Base-by-base conservation (phyloP, 2,113 vertebrate species). In the Mus spicilegus region DNA sequence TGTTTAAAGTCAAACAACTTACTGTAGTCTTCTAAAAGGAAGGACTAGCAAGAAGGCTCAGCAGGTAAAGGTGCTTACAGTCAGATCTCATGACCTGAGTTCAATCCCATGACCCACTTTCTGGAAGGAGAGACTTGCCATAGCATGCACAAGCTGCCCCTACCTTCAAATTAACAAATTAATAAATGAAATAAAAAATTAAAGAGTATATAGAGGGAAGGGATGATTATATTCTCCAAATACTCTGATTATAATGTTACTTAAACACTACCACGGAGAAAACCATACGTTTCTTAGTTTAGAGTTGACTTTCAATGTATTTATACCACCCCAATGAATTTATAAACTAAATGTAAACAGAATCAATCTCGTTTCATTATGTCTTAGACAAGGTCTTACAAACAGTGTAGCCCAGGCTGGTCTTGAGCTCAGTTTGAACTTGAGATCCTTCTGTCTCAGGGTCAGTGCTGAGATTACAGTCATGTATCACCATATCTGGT, bases 281-380 rank as follows among this genome's bases (percentile, higher is more conserved):
- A 67, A 85, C 30, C 36, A 72, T 63, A 93, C 89, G n/a, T 3
- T 8, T 5, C 28, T 76, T 89, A 82, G 67, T 51, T 77, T 58
- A 90, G 0, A 90, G 24, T 58, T 89, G 39, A 67, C 36, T 49
- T 80, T 88, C 63, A 70, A 24, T 65, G 85, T 36, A 36, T n/a
- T 36, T 84, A 28, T 76, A 49, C 42, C 26, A 67, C 36, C 11
- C 46, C 63, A 72, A 17, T 26, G 30, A 58, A 89, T 33, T 94
- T 75, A 70, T 24, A 95, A 85, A 69, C 24, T 42, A 84, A 90
- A 96, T 88, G 17, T 61, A 73, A 95, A 78, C 30, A 77, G 75
- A 92, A 69, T 42, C 39, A 87, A 90, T 22, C 19, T 84, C 46
- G 14, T 87, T 24, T 70, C 20, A 11, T 70, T 70, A 24, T 42